Conservation (phyloP, 2,113 vertebrate species). For the Pseudorasbora parva region DNA sequence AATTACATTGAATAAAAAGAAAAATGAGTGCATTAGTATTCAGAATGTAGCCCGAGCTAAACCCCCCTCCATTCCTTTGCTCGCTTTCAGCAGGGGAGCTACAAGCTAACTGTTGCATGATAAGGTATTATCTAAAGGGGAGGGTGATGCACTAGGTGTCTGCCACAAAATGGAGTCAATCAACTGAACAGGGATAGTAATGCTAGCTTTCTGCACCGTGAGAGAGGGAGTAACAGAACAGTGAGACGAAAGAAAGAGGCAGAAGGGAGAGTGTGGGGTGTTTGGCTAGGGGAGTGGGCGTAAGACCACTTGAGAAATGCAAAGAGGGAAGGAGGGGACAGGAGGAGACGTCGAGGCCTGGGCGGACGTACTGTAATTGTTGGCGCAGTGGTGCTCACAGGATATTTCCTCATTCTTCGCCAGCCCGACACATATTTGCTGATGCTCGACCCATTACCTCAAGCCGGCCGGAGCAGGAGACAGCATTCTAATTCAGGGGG, state of each 20-base stretch:
- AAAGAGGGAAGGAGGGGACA: slow-evolving; percentile 5
- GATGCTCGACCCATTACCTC: slow-evolving; percentile 65
- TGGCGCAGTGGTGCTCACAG: slow-evolving; percentile 42
- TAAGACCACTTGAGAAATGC: neutral
- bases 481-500: slow-evolving; percentile 49
- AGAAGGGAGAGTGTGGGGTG: neutral
- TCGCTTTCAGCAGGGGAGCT: slow-evolving; percentile 56
- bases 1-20: slow-evolving; percentile 66
- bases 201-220: slow-evolving; percentile 60
- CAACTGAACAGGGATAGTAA: slow-evolving; percentile 73
- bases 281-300: neutral
- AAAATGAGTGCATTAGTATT: slow-evolving; percentile 65
- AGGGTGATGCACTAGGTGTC: slow-evolving; percentile 62
- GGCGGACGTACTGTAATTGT: neutral
- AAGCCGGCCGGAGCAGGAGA: slow-evolving; percentile 44
- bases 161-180: slow-evolving; percentile 75
- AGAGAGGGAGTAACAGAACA: slow-evolving; percentile 35
- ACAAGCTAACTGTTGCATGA: slow-evolving; percentile 67
- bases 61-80: slow-evolving; percentile 38
- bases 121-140: slow-evolving; percentile 67
- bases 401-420: slow-evolving; percentile 68
- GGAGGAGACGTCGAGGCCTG: neutral
- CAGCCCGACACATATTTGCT: slow-evolving; percentile 61
- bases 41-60: slow-evolving; percentile 64
- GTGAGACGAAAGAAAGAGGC: slow-evolving; percentile 40